Base-by-base conservation (phyloP, 2,888 invertebrate genomes). In the Sinotaia quadrata region DNA sequence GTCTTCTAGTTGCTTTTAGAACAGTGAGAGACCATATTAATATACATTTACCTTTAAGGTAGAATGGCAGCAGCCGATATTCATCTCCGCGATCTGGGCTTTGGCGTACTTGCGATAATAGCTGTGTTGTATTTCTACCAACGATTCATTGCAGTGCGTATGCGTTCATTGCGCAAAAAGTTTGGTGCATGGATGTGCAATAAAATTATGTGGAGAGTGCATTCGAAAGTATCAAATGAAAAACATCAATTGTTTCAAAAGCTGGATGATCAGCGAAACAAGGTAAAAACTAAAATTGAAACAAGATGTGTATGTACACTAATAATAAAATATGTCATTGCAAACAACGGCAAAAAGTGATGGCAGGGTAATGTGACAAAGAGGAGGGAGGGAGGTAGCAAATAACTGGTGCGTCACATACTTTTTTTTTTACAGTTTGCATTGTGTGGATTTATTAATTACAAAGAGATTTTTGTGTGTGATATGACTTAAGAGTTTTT, bases 131-230 rank as follows among this genome's bases (percentile, higher is more conserved):
- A 37, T 31, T 12, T 44, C 10, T 60, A 10, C 33, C n/a, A 5
- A 7, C 36, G 37, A 27, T 18, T 60, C 1, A 47, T 60, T 47
- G 47, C 60, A 33, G 15, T 1, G 4, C 47, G 4, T n/a, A 12
- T 15, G 15, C 21, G 29, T 10, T 47, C 33, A 47, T 10, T 18
- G 8, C 44, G 33, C 24, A 44, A 47, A 60, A 60, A 31, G 27
- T n/a, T 29, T 24, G 21, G 18, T n/a, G 60, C 60, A 0, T 60
- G 60, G 60, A 4, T 60, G 18, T n/a, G 5, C 12, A 31, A 21
- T 15, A 60, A 47, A 47, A 18, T 60, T 12, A 60, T 60, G 60
- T 24, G 31, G 31, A 29, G n/a, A 12, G 60, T 60, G 29, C 60
- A 60, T 29, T 2, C 31, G 12, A 44, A 47, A 21, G 44, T 44